These are phyloP conservation scores for Neocloeon triangulifer DNA, from an alignment of 1,140 invertebrate genomes.

Conservation along the genomic window DNA sequence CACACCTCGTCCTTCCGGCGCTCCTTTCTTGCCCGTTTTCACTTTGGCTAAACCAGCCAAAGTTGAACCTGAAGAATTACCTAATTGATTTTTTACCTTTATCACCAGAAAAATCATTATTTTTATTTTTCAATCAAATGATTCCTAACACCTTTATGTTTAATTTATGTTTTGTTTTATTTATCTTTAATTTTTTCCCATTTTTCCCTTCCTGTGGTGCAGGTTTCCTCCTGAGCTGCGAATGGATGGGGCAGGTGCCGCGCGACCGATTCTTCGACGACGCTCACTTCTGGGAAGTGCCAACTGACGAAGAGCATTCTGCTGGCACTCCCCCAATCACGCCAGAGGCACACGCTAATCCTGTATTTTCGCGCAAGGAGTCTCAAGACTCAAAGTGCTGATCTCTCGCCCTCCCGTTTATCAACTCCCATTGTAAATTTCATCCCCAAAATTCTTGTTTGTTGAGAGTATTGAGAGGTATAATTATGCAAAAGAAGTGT, in stretches of 20 bases:
- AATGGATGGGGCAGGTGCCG: conserved; percentile 17
- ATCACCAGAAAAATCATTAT: not conserved
- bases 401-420: too few relatives aligned
- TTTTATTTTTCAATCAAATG: too few relatives aligned
- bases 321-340: not conserved
- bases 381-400: not conserved
- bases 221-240: conserved; percentile 19
- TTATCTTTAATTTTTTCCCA: not conserved
- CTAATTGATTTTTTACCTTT: conserved; percentile 1
- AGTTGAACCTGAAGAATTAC: not conserved
- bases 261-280: conserved; percentile 24
- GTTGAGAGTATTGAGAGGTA: too few relatives aligned
- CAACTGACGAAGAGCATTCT: conserved; percentile 8
- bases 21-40: not conserved
- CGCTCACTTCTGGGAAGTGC: conserved; percentile 19
- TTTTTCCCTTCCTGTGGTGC: too few relatives aligned
- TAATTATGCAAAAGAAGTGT: too few relatives aligned
- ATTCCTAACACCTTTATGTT: not conserved
- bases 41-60: conserved; percentile 2
- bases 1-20: not conserved
- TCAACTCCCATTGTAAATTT: too few relatives aligned
- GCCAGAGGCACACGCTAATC: not conserved
- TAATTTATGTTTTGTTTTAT: too few relatives aligned
- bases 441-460: too few relatives aligned
- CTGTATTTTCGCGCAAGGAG: not conserved